A percentile compares a stretch with the other conserved stretches of the same genome.
phyloP scores from a whole-genome alignment of 2,888 invertebrate species.

The Tryphoninae sp. region DNA sequence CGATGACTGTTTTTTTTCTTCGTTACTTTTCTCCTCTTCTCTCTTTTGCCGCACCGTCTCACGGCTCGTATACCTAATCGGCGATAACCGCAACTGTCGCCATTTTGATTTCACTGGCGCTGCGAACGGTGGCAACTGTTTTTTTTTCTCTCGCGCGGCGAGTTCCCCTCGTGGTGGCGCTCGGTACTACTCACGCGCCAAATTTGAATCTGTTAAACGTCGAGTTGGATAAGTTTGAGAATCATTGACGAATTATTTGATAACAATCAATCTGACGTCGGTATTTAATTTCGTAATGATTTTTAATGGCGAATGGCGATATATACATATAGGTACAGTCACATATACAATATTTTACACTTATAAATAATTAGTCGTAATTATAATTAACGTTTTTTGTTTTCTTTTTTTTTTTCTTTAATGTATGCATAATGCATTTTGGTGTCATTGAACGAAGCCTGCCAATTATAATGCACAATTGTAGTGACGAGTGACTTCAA shows the following conservation, averaged over 20 bases:
- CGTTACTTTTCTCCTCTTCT: conserved; percentile 17
- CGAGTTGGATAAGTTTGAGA: background rate
- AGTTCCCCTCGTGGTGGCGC: background rate
- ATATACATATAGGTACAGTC: conserved; percentile 77
- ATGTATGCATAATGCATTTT: conserved; percentile 52
- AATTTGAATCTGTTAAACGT: too few species aligned
- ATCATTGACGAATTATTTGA: background rate
- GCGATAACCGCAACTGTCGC: conserved; percentile 57
- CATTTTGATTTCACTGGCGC: conserved; percentile 61
- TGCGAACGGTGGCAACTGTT: conserved; percentile 10
- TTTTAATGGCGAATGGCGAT: conserved; percentile 71
- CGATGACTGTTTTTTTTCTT: conserved; percentile 15
- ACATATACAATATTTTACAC: conserved; percentile 77
- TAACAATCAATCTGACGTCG: background rate
- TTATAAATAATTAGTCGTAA: conserved; percentile 68
- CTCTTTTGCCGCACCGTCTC: conserved; percentile 45
- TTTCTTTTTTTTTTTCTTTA: conserved; percentile 29
- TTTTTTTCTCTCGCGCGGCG: conserved; percentile 1
- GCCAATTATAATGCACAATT: background rate
- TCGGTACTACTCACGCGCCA: too few species aligned
- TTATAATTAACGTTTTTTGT: conserved; percentile 44
- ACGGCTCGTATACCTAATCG: conserved; percentile 42
- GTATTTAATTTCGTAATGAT: conserved; percentile 62
- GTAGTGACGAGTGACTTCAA: conserved; percentile 16
- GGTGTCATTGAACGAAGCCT: conserved; percentile 1